phyloP scores from a whole-genome alignment of 2,113 vertebrate genomes.

The Coreoperca whiteheadi region DNA sequence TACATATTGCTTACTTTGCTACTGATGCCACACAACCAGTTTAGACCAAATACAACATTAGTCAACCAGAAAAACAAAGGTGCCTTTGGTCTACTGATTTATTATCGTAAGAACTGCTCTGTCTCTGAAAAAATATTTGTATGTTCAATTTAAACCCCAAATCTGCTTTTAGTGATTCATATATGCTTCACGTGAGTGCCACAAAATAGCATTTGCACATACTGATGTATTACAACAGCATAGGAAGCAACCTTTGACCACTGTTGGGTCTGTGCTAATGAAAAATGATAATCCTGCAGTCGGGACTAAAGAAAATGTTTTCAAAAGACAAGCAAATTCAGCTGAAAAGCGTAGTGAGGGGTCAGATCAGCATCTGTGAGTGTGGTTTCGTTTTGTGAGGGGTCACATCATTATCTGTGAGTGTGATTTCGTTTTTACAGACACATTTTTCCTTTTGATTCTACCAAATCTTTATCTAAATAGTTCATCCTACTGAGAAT shows the following conservation, averaged over 20 bases:
- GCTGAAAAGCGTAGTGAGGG: slow-evolving; percentile 6
- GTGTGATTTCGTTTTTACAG: slow-evolving; percentile 35
- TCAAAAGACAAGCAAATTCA: background rate
- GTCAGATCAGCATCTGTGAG: background rate
- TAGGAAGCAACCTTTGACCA: background rate
- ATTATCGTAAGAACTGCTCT: slow-evolving; percentile 18
- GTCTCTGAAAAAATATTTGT: background rate
- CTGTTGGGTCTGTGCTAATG: background rate
- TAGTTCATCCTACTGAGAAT: slow-evolving; percentile 27
- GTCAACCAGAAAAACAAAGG: slow-evolving; percentile 21
- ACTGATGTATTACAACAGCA: background rate
- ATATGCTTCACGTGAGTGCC: background rate
- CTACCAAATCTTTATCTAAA: slow-evolving; percentile 21
- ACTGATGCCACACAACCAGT: slow-evolving; percentile 36
- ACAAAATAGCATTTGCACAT: background rate
- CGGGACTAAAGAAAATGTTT: background rate
- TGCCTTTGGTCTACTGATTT: slow-evolving; percentile 17
- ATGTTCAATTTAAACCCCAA: slow-evolving; percentile 32
- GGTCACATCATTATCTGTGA: slow-evolving; percentile 18
- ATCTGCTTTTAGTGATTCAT: slow-evolving; percentile 14
- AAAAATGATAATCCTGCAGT: slow-evolving; percentile 1
- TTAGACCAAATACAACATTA: slow-evolving; percentile 25
- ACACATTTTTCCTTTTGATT: slow-evolving; percentile 21
- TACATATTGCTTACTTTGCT: background rate
- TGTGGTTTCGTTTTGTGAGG: no score